Evolutionary conservation across 2,888 invertebrate genomes (phyloP).

Genomic region (Himalopsyche kuldschensis): DNA sequence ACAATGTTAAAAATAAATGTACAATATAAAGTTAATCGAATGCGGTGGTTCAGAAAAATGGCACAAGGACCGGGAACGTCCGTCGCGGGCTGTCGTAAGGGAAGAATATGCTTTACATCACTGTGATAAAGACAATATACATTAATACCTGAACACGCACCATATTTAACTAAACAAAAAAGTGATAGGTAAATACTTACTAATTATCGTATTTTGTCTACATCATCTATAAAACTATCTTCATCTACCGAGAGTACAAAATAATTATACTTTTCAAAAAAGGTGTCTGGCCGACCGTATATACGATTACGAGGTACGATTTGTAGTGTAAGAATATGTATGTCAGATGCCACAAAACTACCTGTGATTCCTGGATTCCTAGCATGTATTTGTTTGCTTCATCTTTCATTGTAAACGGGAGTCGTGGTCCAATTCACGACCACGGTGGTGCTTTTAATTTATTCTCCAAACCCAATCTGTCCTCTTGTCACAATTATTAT

Average conservation of each 20-base stretch:
- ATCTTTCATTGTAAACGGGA: neutral
- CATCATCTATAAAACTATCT: slow-evolving; percentile 26
- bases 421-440: neutral
- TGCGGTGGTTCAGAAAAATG: slow-evolving; percentile 1
- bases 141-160: slow-evolving; percentile 37
- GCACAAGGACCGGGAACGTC: neutral
- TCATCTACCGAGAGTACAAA: slow-evolving; percentile 38
- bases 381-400: slow-evolving; percentile 27
- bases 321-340: slow-evolving; percentile 14
- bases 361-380: slow-evolving; percentile 30
- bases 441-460: slow-evolving; percentile 25
- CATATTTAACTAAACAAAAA: slow-evolving; percentile 30
- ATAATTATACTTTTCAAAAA: slow-evolving; percentile 33
- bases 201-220: slow-evolving; percentile 36
- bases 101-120: slow-evolving; percentile 37
- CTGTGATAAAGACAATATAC: slow-evolving; percentile 41
- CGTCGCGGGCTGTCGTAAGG: slow-evolving; percentile 2
- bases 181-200: slow-evolving; percentile 33
- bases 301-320: slow-evolving; percentile 7
- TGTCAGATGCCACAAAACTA: slow-evolving; percentile 21
- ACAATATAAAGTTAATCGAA: slow-evolving; percentile 22
- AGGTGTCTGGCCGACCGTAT: slow-evolving; percentile 38
- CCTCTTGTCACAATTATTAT: slow-evolving; percentile 19
- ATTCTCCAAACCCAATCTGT: neutral
- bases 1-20: slow-evolving; percentile 32